phyloP scores from a whole-genome alignment of 2,113 vertebrate species.

The Theristicus caerulescens region DNA sequence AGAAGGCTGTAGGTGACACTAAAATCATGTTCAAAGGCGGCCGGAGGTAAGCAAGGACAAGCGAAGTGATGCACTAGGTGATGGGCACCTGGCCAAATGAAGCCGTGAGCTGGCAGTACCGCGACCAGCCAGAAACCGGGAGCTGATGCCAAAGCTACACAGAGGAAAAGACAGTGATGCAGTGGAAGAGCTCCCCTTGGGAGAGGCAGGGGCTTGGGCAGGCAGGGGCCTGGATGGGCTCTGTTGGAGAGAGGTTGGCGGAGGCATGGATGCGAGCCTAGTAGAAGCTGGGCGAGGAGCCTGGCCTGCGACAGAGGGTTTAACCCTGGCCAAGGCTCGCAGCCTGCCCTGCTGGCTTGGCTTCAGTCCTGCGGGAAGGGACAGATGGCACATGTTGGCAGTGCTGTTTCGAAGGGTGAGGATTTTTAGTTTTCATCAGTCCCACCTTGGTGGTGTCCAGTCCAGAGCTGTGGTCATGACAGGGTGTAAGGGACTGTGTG shows the following conservation, averaged over 20 bases:
- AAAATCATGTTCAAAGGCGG: not conserved
- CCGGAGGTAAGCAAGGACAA: too few species aligned
- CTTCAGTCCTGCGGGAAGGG: rapidly evolving
- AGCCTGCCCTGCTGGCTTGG: not conserved
- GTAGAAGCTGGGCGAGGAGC: rapidly evolving
- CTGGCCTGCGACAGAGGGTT: rapidly evolving
- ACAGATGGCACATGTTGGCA: not conserved
- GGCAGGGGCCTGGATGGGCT: rapidly evolving
- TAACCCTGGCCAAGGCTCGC: not conserved
- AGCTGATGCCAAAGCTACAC: not conserved
- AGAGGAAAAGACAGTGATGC: rapidly evolving
- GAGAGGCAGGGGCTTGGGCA: not conserved
- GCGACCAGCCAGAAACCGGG: not conserved
- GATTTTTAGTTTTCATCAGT: not conserved
- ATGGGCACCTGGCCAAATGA: not conserved
- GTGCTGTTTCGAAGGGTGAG: not conserved
- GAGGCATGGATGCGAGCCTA: not conserved
- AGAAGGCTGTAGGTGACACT: not conserved
- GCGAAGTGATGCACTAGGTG: not conserved
- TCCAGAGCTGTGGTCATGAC: not conserved
- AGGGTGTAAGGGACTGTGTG: too few species aligned
- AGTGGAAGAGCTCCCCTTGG: not conserved
- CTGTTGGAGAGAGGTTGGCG: not conserved
- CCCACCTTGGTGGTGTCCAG: not conserved
- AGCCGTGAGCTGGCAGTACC: not conserved